Base-by-base conservation (phyloP, 2,113 vertebrate genomes). In the Falcunculus frontatus region DNA sequence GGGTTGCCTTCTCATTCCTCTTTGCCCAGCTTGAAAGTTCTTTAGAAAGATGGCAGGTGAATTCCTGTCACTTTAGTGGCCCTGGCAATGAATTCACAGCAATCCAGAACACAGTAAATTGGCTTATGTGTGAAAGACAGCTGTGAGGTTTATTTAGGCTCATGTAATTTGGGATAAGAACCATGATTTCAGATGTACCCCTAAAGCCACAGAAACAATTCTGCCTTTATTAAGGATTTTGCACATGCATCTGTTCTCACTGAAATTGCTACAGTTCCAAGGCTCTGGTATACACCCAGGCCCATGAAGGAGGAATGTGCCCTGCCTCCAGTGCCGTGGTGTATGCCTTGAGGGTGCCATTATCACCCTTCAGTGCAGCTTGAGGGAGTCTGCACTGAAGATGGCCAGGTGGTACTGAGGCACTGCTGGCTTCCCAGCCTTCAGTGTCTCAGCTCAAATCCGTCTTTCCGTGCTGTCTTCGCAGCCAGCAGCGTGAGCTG, bases 401-500 rank as follows among this genome's bases (percentile, higher is more conserved):
- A 35, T 39, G 68, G 68, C 4, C 44, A n/a, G 41, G 44, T 78
- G 76, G 2, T 20, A 87, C 32, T 67, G 79, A 84, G 73, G 62
- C 82, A 27, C 2, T 8, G 15, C 41, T 89, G 87, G 63, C 62
- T 39, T 88, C 35, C 55, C 37, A 44, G 60, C 30, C 19, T 14
- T 32, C 0, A 0, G 30, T 46, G 53, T 25, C 62, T 41, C 8
- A 1, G 41, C 7, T 8, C 4, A 9, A 50, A 30, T 27, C 1
- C 0, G 1, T 47, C 64, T 74, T 13, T 44, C 32, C 10, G 15
- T 1, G 10, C 35, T 69, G 2, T 14, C 14, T 74, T 33, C 11
- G 11, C 32, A 69, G 78, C 10, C 1, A 18, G n/a, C 0, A 1
- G 18, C 0, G 0, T 4, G 1, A 16, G 44, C 35, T 7, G 37